Evolutionary conservation across 53 echinoderm and acorn worm species (phyloP), one percentile per base, ranked within the genome.

Genomic region (Echinarachnius parma): DNA sequence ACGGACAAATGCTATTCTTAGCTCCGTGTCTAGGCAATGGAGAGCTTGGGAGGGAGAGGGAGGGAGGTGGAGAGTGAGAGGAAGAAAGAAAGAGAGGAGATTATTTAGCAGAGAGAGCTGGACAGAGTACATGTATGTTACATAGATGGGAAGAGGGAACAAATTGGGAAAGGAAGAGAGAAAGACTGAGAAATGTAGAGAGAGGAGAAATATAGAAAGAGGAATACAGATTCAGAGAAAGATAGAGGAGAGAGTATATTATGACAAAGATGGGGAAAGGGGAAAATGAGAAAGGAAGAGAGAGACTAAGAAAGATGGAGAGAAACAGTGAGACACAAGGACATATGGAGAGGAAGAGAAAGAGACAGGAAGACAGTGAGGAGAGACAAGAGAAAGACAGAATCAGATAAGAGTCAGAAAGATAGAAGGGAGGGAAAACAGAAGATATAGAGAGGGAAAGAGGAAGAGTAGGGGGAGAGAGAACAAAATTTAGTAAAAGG

Each of bases 1-100:
- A 50, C 25, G 19, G 48, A 53, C 28, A 22, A 28, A 37, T 22
- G 36, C 72, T 72, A 72, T 72, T 72, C 57, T 72, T 72, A 72
- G 72, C 35, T 72, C 68, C n/a, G 49, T 39, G 32, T 68, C 68
- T 48, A n/a, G 50, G 13, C 50, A 49, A 50, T 7, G 34, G 26
- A 48, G 50, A 27, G 7, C 7, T 33, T 61, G n/a, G 16, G n/a
- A n/a, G 61, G 35, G 22, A 28, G 39, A 56, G 39, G 39, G 72
- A 39, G 56, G 25, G 67, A 2, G 5, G 31, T 30, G 48, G 68
- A 50, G 68, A 19, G 14, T 0, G 65, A 46, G 65, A 46, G 45
- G 36, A 46, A 39, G 58, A 4, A 16, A 57, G 57, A 57, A 4
- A 26, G 20, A 57, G 28, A 34, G n/a, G n/a, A n/a, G n/a, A n/a